Base-by-base conservation (phyloP, 1,140 invertebrate species). In the Battus philenor region DNA sequence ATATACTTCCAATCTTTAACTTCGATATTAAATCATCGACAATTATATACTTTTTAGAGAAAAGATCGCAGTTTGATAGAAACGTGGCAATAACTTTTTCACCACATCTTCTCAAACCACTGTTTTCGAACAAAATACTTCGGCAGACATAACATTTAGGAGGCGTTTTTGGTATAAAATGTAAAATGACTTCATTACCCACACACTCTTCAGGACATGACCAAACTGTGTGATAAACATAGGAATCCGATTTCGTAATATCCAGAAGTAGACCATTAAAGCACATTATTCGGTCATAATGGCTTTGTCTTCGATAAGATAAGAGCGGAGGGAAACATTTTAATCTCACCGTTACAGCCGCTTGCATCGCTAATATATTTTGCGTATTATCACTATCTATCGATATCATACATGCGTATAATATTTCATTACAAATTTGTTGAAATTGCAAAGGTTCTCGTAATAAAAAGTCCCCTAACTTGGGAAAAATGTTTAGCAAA, bases 181-280 rank as follows among this genome's bases (percentile, higher is more conserved):
- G 75, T 39, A 81, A 45, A 46, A 85, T 64, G 8, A 79, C 51
- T 57, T 81, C 77, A 38, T 62, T 82, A 2, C 63, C 77, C 36
- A 82, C 81, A 54, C 81, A 85, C 30, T 79, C 69, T 59, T 85
- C 78, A 9, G 75, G 78, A 29, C 81, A 85, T 2, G 74, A 73
- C 78, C 78, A 82, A 38, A 85, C 75, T n/a, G 78, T 63, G 34
- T 82, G 77, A 44, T 62, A 68, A 16, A 74, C 71, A 34, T 76
- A 78, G 18, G 49, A 68, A 4, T 45, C 53, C 2, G 68, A 63
- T 44, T 81, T 79, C 0, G 76, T 67, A 12, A 68, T 46, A 20
- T 54, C 38, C 38, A 85, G 13, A 22, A 85, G 58, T 17, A 69
- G 39, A 3, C 81, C 78, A 18, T 64, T 34, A 47, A 65, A 56